Evolutionary conservation across 1,140 invertebrate genomes (phyloP), one percentile per base, ranked within the genome.

Genomic region (Cotesia chilonis): DNA sequence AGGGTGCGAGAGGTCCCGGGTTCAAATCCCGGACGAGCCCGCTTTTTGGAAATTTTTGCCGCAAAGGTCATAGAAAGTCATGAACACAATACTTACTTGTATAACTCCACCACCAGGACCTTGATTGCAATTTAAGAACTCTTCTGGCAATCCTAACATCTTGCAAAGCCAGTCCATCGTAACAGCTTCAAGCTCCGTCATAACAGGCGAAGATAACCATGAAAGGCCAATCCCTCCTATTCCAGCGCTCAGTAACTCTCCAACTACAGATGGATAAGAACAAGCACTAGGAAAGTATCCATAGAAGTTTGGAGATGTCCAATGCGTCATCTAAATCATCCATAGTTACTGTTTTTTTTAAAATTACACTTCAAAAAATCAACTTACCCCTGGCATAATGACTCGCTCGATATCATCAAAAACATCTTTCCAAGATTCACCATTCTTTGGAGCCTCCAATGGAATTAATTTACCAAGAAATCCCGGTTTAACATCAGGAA

Each of bases 141-240:
- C 90, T 70, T 93, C 88, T 0, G 98, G 98, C 0, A 99, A 84
- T 7, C 91, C 90, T 0, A 99, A 79, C 77, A 97, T 88, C 86
- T 97, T 96, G 3, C 92, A 96, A 17, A 99, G 83, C 98, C 97
- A 99, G 82, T 99, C 95, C 92, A 98, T 93, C 68, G 96, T 94
- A 0, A 95, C 88, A 20, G 98, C 94, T 89, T 99, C 97, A 1
- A 99, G 88, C 85, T 99, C 98, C 0, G 98, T 99, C 78, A 94
- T 97, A 0, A 95, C 95, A 0, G 98, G 97, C 82, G 95, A 95
- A n/a, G 95, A 90, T 63, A 95, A 92, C 97, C 97, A 98, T 54
- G 93, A 94, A 80, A 99, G 96, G 76, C 97, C 97, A 59, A 98
- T 90, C 72, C 93, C 91, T 9, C 92, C 92, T 52, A 99, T 90